Evolutionary conservation across 2,797 vertebrate genomes (phyloP), one percentile per base, ranked within the genome.

Genomic region (Malacoctenus gilli): DNA sequence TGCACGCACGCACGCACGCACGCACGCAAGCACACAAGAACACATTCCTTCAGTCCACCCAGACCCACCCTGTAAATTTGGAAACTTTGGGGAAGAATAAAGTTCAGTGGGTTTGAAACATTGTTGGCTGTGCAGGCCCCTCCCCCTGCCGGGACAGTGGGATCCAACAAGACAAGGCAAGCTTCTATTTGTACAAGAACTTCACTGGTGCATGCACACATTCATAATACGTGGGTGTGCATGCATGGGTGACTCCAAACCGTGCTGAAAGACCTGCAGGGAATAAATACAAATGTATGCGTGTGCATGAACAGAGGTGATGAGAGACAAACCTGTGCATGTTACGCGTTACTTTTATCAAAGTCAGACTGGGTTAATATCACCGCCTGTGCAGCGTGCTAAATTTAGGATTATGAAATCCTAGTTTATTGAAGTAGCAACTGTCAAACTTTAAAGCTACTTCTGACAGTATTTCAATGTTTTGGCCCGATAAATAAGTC

Each of bases 11-110:
- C n/a, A n/a, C n/a, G n/a, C n/a, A n/a, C n/a, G n/a, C n/a, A n/a
- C n/a, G n/a, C n/a, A n/a, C n/a, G n/a, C n/a, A n/a, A n/a, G n/a
- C n/a, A n/a, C n/a, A n/a, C n/a, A n/a, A 37, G 18, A 2, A 49
- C 25, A 25, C 7, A 1, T 32, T 32, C 30, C 30, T 0, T 25
- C 9, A 53, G 39, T 3, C 21, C 18, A 35, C 1, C 14, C 13
- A 30, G 31, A 14, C 22, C 16, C 16, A 39, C 15, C 21, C 48
- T 7, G 19, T 4, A 31, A 8, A 11, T 43, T 49, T 35, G 20
- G 25, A 48, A 28, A 22, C 38, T 49, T n/a, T 41, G 8, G 46
- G 37, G 31, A 59, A 50, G 19, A 19, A 44, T 50, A 43, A 36
- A 40, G 25, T 40, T 51, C n/a, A 23, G 28, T 49, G 8, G 49